Base-by-base conservation (phyloP, 2,888 invertebrate species). In the Ischnura elegans region DNA sequence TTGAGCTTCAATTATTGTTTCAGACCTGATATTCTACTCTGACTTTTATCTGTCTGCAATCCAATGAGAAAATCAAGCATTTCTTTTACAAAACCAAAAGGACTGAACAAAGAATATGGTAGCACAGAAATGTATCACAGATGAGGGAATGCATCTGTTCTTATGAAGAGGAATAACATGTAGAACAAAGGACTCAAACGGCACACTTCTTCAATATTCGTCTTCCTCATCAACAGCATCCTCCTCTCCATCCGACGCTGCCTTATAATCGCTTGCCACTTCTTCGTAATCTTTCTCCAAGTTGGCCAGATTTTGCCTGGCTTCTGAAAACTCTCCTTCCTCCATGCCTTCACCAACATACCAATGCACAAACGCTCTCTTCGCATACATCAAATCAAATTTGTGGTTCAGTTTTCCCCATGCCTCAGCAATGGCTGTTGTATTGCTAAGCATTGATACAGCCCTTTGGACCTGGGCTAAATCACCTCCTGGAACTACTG, bases 381-480 rank as follows among this genome's bases (percentile, higher is more conserved):
- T 97, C 94, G 97, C 96, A 95, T 97, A 97, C 97, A 97, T 97
- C 94, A 97, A 95, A 95, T 97, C 97, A 95, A 97, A 97, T 95
- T 97, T 97, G 95, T 97, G 97, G 95, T 97, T 97, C n/a, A 99
- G 96, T 93, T 98, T 97, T 94, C 97, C 97, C 98, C 98, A 99
- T 93, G 98, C 98, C 95, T 98, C 98, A n/a, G 98, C 97, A 95
- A 99, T 98, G 95, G 98, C 98, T 29, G 98, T 99, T 8, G 99
- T 99, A 96, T 99, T 99, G 95, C 96, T 96, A 94, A 97, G 96
- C 97, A 97, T 97, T 96, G 97, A 97, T 61, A 97, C 97, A 86
- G 97, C 97, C 93, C 97, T 96, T 94, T 96, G 96, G 13, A 97
- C 96, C 95, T 96, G 96, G 94, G 97, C 97, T 94, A 96, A 94